These are phyloP conservation scores for Drosophila mulleri DNA, from an alignment of 2,888 invertebrate species.

Conservation along the genomic window DNA sequence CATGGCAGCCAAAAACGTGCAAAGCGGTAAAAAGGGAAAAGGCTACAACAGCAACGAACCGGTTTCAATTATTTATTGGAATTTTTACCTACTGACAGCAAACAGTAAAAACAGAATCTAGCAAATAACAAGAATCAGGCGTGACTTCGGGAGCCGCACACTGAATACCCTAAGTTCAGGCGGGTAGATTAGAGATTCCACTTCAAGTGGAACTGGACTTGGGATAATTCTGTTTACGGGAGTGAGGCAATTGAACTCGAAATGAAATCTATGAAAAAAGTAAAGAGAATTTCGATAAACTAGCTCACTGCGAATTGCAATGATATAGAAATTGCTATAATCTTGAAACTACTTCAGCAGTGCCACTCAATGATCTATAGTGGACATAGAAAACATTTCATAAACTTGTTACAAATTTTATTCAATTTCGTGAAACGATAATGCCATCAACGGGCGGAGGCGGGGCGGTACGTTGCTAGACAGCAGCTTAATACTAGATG, in stretches of 20 bases:
- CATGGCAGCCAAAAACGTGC: conserved; percentile 49
- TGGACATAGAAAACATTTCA: neutral
- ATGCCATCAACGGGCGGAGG: neutral
- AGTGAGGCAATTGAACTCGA: no score
- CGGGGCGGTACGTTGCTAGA: conserved; percentile 8
- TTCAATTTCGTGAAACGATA: conserved; percentile 7
- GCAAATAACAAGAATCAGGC: conserved; percentile 34
- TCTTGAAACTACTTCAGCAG: neutral
- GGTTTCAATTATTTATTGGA: conserved; percentile 78
- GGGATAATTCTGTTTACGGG: no score
- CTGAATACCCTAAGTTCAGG: conserved; percentile 22
- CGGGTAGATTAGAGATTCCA: neutral
- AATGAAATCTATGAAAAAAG: no score
- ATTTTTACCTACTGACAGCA: conserved; percentile 78
- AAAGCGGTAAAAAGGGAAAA: conserved; percentile 25
- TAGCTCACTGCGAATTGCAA: neutral
- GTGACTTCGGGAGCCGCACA: neutral
- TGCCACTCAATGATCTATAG: neutral
- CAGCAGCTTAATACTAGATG: conserved; percentile 24
- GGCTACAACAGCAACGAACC: conserved; percentile 60
- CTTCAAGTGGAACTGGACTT: no score
- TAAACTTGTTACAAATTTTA: neutral
- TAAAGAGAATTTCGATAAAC: no score
- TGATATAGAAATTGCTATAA: neutral
- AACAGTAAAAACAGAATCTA: conserved; percentile 70